phyloP scores from a whole-genome alignment of 2,113 vertebrate species.

The Anas platyrhynchos region DNA sequence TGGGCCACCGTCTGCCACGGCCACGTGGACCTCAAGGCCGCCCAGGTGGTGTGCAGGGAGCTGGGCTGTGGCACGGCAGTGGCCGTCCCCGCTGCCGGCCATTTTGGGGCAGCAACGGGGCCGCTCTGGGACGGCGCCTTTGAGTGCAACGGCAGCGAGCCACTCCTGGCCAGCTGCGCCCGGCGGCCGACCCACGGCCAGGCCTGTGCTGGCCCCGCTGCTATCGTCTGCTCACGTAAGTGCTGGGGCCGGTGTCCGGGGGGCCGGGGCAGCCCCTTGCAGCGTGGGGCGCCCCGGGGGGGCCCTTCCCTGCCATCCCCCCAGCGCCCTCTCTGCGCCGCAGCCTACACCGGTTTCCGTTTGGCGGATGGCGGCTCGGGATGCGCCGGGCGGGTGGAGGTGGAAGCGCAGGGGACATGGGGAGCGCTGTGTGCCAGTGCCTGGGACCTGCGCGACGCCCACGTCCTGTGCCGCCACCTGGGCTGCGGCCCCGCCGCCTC shows the following conservation, averaged over 20 bases:
- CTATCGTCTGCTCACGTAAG: conserved; percentile 37
- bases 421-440: not conserved
- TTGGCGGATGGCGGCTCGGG: not conserved
- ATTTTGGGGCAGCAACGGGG: fast-evolving
- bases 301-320: fast-evolving
- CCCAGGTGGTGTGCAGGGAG: conserved; percentile 22
- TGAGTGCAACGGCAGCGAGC: not conserved
- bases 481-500: not conserved
- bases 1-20: not conserved
- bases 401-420: not conserved
- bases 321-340: fast-evolving
- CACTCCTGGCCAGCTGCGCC: not conserved
- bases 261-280: not conserved
- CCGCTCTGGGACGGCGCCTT: not conserved
- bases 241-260: fast-evolving
- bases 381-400: conserved; percentile 4
- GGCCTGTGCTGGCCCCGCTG: not conserved
- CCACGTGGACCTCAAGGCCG: not conserved
- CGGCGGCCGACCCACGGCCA: fast-evolving
- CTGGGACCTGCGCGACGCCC: not conserved
- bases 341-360: conserved; percentile 23
- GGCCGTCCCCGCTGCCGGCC: not conserved
- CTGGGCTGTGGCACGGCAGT: not conserved
- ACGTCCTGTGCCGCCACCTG: not conserved
- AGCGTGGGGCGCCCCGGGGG: too few relatives aligned